These are phyloP conservation scores for Epirrita christyi DNA, from an alignment of 2,888 invertebrate genomes.

Conservation along the genomic window DNA sequence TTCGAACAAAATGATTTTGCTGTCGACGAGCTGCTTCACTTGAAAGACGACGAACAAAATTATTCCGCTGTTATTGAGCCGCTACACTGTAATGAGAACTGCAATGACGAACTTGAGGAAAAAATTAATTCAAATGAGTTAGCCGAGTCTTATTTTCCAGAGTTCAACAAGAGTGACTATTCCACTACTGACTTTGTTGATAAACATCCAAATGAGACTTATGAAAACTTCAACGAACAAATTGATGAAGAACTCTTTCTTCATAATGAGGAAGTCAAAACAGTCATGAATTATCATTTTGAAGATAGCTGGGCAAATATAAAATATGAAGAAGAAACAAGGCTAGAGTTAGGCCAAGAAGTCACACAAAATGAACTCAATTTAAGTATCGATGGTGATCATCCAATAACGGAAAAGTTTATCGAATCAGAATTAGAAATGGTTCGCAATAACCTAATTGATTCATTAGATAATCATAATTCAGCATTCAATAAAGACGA, in stretches of 20 bases:
- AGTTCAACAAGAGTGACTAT: background rate
- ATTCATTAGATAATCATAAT: background rate
- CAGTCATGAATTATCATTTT: background rate
- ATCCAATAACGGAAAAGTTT: background rate
- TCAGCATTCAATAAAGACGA: constrained; percentile 16
- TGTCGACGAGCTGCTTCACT: background rate
- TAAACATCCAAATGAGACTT: background rate
- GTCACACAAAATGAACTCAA: constrained; percentile 4
- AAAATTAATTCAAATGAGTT: background rate
- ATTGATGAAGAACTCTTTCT: background rate
- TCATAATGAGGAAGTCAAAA: background rate
- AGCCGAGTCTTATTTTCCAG: background rate
- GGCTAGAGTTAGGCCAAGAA: constrained; percentile 11
- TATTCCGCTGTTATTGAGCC: background rate
- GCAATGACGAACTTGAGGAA: background rate
- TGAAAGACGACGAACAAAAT: constrained; percentile 9
- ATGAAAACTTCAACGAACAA: background rate
- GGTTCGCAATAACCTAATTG: constrained; percentile 12
- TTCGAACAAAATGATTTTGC: background rate
- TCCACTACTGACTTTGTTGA: background rate
- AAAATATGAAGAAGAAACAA: constrained; percentile 24
- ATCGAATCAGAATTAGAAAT: constrained; percentile 29
- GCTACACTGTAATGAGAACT: background rate
- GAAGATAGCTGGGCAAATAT: background rate
- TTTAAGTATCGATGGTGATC: background rate